Evolutionary conservation across 2,888 invertebrate species (phyloP), one percentile per base, ranked within the genome.

Genomic region (Pardosa pseudoannulata): DNA sequence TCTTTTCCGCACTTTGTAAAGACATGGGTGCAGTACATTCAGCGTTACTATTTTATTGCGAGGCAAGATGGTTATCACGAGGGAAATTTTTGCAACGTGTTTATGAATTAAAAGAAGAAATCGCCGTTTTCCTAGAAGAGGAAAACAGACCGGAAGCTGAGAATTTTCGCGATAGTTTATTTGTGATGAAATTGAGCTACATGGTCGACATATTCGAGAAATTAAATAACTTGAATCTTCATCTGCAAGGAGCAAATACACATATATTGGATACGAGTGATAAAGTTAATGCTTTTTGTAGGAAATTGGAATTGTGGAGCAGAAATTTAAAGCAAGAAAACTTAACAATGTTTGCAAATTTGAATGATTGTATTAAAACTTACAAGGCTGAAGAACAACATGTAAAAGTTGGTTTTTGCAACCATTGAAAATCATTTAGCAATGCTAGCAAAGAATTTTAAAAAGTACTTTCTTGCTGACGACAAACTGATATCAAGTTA

Each of bases 161-260:
- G 78, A 79, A 79, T 56, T 79, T 79, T 79, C 62, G 70, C 70
- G 78, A 79, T 79, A 39, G 79, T 79, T 79, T 79, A 79, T 70
- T 79, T 79, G 62, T 70, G 79, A 70, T 70, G 62, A 79, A 79
- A 79, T 79, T 79, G 70, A 62, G 79, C 62, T 79, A 79, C 70
- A 39, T 79, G 79, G 70, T 79, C 70, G 70, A 79, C 79, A 79
- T 79, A 79, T 79, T 79, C 70, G 62, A 70, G 79, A 79, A 79
- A 56, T 39, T 79, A 76, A 65, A 76, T 76, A 67, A 65, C 65
- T 76, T 76, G 70, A 79, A 79, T 64, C 71, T 71, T 71, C 79
- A 79, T 71, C 71, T 79, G 0, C 64, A 79, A 62, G 79, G 62
- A 62, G 71, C 62, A 70, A 79, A 79, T 79, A 79, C 64, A 71